Conservation (phyloP, 2,888 invertebrate species). For the Cephus runcator region DNA sequence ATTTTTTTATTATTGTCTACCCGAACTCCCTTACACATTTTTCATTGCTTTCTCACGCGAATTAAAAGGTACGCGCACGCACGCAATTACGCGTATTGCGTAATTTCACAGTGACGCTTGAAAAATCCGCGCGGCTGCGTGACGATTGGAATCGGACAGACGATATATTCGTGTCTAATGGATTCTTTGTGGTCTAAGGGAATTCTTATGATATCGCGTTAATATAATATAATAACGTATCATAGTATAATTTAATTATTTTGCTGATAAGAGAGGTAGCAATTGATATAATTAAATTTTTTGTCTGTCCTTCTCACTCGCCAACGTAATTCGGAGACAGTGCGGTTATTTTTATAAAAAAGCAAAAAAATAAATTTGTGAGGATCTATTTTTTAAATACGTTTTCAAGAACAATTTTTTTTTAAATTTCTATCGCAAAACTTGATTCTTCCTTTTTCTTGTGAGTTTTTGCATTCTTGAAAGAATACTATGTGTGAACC, state of each 20-base stretch:
- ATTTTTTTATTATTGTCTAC: neutral
- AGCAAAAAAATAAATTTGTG: too few species aligned
- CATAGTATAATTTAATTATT: neutral
- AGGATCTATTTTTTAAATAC: neutral
- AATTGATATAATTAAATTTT: neutral
- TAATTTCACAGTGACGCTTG: neutral
- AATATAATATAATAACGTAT: too few species aligned
- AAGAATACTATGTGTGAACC: neutral
- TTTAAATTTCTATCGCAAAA: neutral
- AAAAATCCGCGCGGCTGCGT: neutral
- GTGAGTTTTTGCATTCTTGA: neutral
- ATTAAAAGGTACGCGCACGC: neutral
- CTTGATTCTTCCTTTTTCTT: neutral
- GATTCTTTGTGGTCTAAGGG: neutral
- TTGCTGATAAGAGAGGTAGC: neutral
- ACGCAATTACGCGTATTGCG: neutral
- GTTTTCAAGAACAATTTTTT: neutral
- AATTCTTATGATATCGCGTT: neutral
- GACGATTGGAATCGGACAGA: neutral
- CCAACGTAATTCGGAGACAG: too few species aligned
- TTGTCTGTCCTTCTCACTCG: too few species aligned
- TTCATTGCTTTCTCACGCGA: neutral
- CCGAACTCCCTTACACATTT: neutral
- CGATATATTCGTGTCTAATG: neutral
- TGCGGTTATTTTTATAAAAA: too few species aligned